These are phyloP conservation scores for Poecilobothrus nobilitatus DNA, from an alignment of 2,888 invertebrate genomes.

Conservation along the genomic window DNA sequence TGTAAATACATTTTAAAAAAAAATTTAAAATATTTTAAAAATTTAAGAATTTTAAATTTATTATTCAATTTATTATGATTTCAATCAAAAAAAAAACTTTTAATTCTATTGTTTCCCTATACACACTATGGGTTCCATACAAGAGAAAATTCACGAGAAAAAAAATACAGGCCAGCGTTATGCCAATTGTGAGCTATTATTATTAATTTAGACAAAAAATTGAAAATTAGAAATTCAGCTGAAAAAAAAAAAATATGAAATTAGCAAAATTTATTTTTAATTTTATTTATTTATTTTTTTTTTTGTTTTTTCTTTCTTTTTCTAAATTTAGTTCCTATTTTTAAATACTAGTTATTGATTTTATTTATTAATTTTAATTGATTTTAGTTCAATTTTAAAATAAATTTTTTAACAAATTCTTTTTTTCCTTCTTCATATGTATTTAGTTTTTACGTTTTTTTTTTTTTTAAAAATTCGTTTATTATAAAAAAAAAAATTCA, in stretches of 20 bases:
- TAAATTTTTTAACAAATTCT: no score
- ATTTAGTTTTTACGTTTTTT: no score
- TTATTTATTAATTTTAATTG: no score
- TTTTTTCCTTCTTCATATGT: no score
- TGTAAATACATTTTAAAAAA: not conserved
- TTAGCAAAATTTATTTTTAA: not conserved
- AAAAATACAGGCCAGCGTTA: constrained; percentile 11
- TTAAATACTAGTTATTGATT: no score
- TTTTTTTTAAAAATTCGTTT: no score
- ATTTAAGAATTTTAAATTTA: not conserved
- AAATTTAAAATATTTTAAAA: not conserved
- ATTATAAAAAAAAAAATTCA: no score
- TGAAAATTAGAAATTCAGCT: not conserved
- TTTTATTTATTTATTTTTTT: not conserved
- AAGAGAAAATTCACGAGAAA: constrained; percentile 12
- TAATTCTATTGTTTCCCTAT: constrained; percentile 12
- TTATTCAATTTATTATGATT: constrained; percentile 6
- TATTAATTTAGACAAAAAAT: not conserved
- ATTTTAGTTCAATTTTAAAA: no score
- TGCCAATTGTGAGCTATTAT: constrained; percentile 11
- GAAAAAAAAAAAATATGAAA: not conserved
- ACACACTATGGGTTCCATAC: constrained; percentile 13
- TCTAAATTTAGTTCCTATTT: no score
- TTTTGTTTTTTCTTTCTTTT: not conserved
- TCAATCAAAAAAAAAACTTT: constrained; percentile 15